phyloP scores from a whole-genome alignment of 2,797 vertebrate genomes.

The Gymnothorax javanicus region DNA sequence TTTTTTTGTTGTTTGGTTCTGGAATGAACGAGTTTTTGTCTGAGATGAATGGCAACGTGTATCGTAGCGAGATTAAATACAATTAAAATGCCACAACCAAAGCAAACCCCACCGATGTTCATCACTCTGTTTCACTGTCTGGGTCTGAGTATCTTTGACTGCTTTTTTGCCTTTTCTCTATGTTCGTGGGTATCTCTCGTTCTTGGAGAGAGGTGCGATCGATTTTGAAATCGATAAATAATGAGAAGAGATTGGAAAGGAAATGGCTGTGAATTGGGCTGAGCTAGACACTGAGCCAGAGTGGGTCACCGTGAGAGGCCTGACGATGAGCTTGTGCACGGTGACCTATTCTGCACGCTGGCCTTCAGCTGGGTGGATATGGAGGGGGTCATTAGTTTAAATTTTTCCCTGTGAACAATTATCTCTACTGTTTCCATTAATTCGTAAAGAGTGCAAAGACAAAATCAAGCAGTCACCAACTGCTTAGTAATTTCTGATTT shows the following conservation, averaged over 20 bases:
- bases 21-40: neutral
- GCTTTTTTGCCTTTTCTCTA: slow-evolving; percentile 38
- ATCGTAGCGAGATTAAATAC: neutral
- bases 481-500: neutral
- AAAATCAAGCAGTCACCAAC: neutral
- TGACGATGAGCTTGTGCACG: slow-evolving; percentile 50
- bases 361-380: neutral
- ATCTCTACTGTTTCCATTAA: neutral
- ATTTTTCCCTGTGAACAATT: neutral
- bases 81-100: neutral
- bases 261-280: slow-evolving; percentile 66
- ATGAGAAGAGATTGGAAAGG: slow-evolving; percentile 70
- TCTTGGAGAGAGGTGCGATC: slow-evolving; percentile 64
- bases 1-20: neutral
- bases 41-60: neutral
- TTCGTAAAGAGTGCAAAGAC: slow-evolving; percentile 27
- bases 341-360: slow-evolving; percentile 31
- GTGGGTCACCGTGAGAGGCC: slow-evolving; percentile 50
- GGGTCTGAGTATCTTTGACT: neutral
- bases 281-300: slow-evolving; percentile 52
- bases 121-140: neutral
- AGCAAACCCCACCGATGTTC: neutral
- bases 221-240: slow-evolving; percentile 78
- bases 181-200: slow-evolving; percentile 29
- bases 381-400: neutral